Evolutionary conservation across 2,113 vertebrate species (phyloP), one percentile per base, ranked within the genome.

Genomic region (Festucalex cinctus): DNA sequence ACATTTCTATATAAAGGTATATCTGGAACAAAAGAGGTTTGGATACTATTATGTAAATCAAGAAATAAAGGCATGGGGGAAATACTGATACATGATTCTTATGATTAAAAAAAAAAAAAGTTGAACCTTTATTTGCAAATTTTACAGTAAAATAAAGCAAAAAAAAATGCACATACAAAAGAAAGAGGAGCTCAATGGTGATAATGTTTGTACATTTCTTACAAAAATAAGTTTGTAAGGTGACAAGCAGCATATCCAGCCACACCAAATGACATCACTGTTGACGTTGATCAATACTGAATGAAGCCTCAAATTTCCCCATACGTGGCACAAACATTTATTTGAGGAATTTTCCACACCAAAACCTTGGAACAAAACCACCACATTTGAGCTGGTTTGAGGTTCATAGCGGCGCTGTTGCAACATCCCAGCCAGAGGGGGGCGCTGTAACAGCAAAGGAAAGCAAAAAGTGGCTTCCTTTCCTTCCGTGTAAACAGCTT

Each of bases 361-460:
- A 56, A 56, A 53, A 56, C 53, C 53, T 56, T 24, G 5, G 1
- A 17, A 19, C 54, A 32, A 56, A 56, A 32, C 16, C 22, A 3
- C 26, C 24, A 2, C 54, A 6, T 24, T 16, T 16, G 26, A 2
- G n/a, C n/a, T n/a, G 53, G 24, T 17, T 13, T 77, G 39, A 66
- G 71, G 78, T 80, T 66, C 76, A 71, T 70, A 69, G 76, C 53
- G 73, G 75, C 2, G 46, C 63, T 70, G 41, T 74, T 79, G 36
- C 69, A 78, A 77, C 71, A 49, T 66, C 71, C 68, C 73, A 63
- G 63, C 61, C 59, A 60, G 53, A 49, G 72, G 75, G 75, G 74
- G 70, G 75, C 78, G 81, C 66, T 71, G 53, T 64, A 64, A 76
- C 68, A 68, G 37, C 57, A 64, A 44, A 3, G 68, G 75, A 84